These are phyloP conservation scores for Progne subis DNA, from an alignment of 2,113 vertebrate genomes.

Conservation along the genomic window DNA sequence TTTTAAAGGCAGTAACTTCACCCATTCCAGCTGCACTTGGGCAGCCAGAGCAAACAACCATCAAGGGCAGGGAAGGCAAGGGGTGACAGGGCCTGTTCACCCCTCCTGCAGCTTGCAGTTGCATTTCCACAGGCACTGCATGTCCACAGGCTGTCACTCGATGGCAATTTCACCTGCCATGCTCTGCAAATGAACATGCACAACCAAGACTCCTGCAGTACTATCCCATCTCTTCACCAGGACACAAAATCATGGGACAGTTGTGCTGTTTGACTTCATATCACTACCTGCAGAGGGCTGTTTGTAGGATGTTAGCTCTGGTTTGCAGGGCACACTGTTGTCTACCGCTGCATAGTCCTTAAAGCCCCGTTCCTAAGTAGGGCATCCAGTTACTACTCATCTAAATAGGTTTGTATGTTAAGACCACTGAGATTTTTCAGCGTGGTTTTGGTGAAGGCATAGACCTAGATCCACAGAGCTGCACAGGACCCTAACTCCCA, in stretches of 20 bases:
- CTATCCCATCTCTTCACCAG: background rate
- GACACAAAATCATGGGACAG: background rate
- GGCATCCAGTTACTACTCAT: background rate
- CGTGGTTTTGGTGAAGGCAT: background rate
- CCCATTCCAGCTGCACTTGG: background rate
- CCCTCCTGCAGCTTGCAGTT: background rate
- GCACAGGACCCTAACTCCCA: background rate
- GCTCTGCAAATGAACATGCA: background rate
- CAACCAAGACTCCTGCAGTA: background rate
- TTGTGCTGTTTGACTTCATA: background rate
- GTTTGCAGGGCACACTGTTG: background rate
- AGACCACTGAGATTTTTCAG: slow-evolving; percentile 38
- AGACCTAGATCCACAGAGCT: background rate
- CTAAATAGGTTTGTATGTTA: slow-evolving; percentile 54
- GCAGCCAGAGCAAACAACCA: background rate
- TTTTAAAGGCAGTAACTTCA: background rate
- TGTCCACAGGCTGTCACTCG: background rate
- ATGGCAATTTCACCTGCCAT: background rate
- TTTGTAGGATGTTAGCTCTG: background rate
- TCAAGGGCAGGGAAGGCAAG: background rate
- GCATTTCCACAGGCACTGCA: background rate
- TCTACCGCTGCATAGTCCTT: background rate
- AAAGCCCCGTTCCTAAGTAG: background rate
- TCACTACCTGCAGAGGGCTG: background rate
- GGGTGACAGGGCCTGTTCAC: background rate